Base-by-base conservation (phyloP, 2,797 vertebrate genomes). In the Steatocranus sp. region DNA sequence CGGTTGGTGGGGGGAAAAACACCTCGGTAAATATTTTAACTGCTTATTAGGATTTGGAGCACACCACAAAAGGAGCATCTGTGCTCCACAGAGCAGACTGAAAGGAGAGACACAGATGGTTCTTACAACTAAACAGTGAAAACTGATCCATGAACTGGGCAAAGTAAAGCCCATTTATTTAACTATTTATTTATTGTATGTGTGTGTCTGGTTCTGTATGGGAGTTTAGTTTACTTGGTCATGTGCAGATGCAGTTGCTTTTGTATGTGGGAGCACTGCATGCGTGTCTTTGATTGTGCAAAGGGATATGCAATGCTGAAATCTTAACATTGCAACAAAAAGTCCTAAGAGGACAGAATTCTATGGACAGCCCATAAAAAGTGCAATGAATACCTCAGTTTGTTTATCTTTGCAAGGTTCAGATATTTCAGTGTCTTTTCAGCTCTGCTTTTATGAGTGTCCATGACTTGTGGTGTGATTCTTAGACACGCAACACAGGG, bases 11-110 rank as follows among this genome's bases (percentile, higher is more conserved):
- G 83, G 54, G 78, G 48, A 27, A 18, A 20, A 94, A 95, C 96
- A 96, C 96, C 97, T 98, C 96, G 92, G 97, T 99, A 99, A 99
- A 99, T 98, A 99, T 98, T 98, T 99, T 99, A 99, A 98, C 98
- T 98, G 97, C 98, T 98, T 99, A 98, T 97, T 98, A 98, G 97
- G 97, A 98, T 98, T 95, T 96, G 95, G 92, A 96, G 96, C 94
- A 88, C 96, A 92, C 95, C 96, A 99, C 98, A 99, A 99, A 98
- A 97, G 97, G 91, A 96, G 97, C 98, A 98, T 99, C 98, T 99
- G 98, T 97, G 97, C 96, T 96, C 89, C 95, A 96, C 94, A 90
- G 95, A 95, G 94, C 95, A 89, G 93, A 92, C 94, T 96, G 97
- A 97, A 97, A 96, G 93, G 95, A 94, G 89, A 95, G 92, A 96